phyloP scores from a whole-genome alignment of 2,797 vertebrate genomes.

The Petrocephalus sullivani region DNA sequence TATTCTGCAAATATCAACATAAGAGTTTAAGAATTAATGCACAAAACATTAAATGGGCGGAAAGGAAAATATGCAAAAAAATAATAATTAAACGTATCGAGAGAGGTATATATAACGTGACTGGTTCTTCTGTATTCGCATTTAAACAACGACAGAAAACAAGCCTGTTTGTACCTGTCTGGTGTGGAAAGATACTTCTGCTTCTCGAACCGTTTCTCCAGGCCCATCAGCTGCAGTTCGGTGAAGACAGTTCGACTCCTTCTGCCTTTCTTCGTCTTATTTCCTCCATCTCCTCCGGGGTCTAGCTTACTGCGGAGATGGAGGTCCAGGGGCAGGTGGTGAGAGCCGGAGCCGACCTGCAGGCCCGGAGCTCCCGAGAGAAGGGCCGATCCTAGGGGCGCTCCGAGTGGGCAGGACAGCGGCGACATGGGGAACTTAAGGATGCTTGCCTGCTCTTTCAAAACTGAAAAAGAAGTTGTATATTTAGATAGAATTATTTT shows the following conservation, averaged over 20 bases:
- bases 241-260: conserved; percentile 96
- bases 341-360: conserved; percentile 65
- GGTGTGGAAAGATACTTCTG: conserved; percentile 98
- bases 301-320: conserved; percentile 92
- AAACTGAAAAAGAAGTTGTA: conserved; percentile 48
- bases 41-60: not conserved
- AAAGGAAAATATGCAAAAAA: not conserved
- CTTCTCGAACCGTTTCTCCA: conserved; percentile 98
- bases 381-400: conserved; percentile 71
- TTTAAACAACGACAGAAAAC: not conserved
- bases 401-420: conserved; percentile 77
- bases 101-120: not conserved
- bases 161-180: conserved; percentile 71
- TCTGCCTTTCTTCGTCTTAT: conserved; percentile 88
- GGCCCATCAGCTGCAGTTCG: conserved; percentile 93
- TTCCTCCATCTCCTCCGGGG: conserved; percentile 62
- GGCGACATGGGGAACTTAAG: conserved; percentile 91
- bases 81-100: not conserved
- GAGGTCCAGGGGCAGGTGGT: conserved; percentile 87
- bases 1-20: conserved; percentile 71
- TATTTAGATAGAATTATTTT: conserved; percentile 3
- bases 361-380: conserved; percentile 75
- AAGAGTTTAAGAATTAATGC: conserved; percentile 14
- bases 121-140: not conserved
- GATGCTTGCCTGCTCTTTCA: conserved; percentile 85